Conservation (phyloP, 1,140 invertebrate species). For the Drosophila nigrodunni region DNA sequence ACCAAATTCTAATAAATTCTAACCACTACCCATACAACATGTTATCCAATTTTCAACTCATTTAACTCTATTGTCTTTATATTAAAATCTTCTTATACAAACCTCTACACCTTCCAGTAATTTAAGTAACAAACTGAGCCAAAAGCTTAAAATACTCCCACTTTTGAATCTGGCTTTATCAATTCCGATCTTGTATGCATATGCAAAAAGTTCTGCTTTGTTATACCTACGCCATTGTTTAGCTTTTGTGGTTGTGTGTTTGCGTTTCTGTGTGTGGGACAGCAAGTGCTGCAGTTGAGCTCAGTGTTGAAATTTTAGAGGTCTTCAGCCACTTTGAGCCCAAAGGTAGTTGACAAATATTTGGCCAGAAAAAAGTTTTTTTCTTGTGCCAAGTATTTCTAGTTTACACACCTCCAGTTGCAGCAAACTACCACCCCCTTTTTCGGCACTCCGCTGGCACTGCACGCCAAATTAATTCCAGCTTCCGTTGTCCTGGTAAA, state of each 20-base stretch:
- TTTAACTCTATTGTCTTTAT: too few relatives aligned
- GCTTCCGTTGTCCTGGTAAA: slow-evolving; percentile 38
- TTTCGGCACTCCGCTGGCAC: not conserved
- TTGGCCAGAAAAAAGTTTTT: slow-evolving; percentile 34
- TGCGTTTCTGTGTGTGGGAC: not conserved
- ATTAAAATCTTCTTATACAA: too few relatives aligned
- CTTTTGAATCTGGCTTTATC: not conserved
- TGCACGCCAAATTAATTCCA: slow-evolving; percentile 53
- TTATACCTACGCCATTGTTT: slow-evolving; percentile 2
- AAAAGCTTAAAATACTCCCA: too few relatives aligned
- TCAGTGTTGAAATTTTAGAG: slow-evolving; percentile 31
- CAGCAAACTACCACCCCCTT: too few relatives aligned
- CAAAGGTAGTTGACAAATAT: slow-evolving; percentile 48
- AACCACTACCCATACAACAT: too few relatives aligned
- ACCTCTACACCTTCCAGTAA: too few relatives aligned
- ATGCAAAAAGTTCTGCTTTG: slow-evolving; percentile 26
- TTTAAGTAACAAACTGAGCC: too few relatives aligned
- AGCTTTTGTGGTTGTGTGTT: not conserved
- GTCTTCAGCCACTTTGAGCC: slow-evolving; percentile 14
- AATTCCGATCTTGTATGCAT: slow-evolving; percentile 16
- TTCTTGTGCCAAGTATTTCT: not conserved
- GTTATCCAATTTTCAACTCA: too few relatives aligned
- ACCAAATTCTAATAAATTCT: too few relatives aligned
- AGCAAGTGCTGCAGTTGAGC: slow-evolving; percentile 39
- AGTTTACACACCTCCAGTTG: too few relatives aligned